Evolutionary conservation across 2,113 vertebrate genomes (phyloP).

Genomic region (Heloderma charlesbogerti): DNA sequence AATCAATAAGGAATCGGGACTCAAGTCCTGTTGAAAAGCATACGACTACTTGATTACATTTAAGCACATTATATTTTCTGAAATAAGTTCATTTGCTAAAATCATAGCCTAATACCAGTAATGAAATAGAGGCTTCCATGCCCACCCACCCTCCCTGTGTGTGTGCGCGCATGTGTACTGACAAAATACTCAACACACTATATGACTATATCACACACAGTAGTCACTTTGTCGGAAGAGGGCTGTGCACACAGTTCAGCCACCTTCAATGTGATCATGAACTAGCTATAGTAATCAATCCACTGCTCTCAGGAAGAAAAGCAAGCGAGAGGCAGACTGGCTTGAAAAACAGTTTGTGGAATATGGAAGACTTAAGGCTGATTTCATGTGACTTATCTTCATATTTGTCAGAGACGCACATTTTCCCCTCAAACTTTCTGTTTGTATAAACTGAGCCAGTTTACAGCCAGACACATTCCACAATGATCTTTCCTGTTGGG

Average conservation of each 20-base stretch:
- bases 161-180: neutral
- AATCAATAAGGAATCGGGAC: neutral
- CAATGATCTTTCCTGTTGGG: neutral
- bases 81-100: neutral
- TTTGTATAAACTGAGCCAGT: neutral
- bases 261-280: constrained; percentile 56
- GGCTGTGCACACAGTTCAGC: neutral
- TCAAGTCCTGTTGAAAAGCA: neutral
- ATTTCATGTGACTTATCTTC: neutral
- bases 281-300: constrained; percentile 40
- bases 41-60: rapidly evolving
- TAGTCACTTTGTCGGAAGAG: neutral
- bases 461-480: neutral
- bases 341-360: constrained; percentile 40
- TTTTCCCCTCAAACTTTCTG: rapidly evolving
- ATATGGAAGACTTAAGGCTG: neutral
- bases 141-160: neutral
- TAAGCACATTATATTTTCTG: constrained; percentile 3
- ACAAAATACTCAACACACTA: neutral
- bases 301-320: constrained; percentile 47
- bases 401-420: neutral
- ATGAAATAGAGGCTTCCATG: neutral
- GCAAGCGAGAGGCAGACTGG: constrained; percentile 49
- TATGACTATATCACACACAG: neutral
- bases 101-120: neutral